Percentiles rank a stretch among this genome's conserved stretches.
Conservation (phyloP, 1,140 invertebrate genomes). For the Cryptotermes secundus region DNA sequence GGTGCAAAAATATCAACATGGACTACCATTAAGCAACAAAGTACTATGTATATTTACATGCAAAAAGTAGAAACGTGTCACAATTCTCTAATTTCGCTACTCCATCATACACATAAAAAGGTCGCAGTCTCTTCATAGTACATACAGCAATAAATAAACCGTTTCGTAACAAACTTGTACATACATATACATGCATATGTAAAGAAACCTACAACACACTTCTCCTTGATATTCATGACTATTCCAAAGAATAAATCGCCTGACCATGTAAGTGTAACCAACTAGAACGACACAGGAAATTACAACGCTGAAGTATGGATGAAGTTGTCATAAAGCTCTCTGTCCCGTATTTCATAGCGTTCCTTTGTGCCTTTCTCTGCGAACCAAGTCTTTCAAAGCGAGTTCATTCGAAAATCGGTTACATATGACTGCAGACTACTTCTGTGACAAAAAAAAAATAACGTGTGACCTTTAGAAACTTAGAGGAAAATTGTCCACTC, state of each 20-base stretch:
- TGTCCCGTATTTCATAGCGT: neutral
- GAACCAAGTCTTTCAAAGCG: neutral
- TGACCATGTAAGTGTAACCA: neutral
- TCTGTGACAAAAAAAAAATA: no score
- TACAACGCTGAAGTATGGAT: neutral
- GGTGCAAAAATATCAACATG: no score
- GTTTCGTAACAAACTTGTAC: neutral
- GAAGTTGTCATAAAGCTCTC: neutral
- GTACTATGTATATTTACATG: neutral
- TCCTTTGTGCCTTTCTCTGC: neutral
- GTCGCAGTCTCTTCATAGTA: no score
- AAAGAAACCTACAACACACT: neutral
- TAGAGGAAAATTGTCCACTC: no score
- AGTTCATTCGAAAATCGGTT: neutral
- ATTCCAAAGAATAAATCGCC: slow-evolving; percentile 8
- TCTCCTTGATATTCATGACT: neutral
- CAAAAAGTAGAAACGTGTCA: neutral
- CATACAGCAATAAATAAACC: neutral
- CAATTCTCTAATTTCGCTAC: neutral
- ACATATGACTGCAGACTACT: no score
- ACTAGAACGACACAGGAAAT: neutral
- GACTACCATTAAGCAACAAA: no score
- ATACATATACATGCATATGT: neutral
- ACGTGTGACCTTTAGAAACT: no score
- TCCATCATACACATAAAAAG: neutral